These are phyloP conservation scores for Colletes gigas DNA, from an alignment of 1,140 invertebrate species.

Conservation along the genomic window DNA sequence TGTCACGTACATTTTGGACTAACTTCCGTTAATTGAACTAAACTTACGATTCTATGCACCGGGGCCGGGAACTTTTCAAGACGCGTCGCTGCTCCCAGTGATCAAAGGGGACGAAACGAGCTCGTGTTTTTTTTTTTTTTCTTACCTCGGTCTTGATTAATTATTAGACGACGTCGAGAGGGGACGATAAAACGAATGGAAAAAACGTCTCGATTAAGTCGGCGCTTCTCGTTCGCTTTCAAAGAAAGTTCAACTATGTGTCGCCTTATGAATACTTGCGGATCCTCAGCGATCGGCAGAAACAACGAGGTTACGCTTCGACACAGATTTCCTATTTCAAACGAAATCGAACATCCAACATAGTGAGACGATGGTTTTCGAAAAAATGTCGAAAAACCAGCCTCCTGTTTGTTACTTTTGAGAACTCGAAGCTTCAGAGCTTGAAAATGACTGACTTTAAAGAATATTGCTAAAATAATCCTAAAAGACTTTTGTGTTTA, in stretches of 20 bases:
- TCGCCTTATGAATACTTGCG: not conserved
- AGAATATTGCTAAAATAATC: too few relatives aligned
- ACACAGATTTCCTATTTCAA: too few relatives aligned
- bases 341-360: too few relatives aligned
- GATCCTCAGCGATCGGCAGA: not conserved
- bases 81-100: not conserved
- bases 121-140: not conserved
- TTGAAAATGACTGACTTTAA: too few relatives aligned
- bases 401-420: too few relatives aligned
- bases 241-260: not conserved
- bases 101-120: not conserved
- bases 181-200: not conserved
- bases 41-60: conserved; percentile 12
- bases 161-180: conserved; percentile 4
- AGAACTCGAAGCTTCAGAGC: too few relatives aligned
- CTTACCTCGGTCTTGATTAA: not conserved
- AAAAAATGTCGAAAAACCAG: too few relatives aligned
- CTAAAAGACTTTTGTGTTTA: too few relatives aligned
- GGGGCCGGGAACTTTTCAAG: not conserved
- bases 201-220: conserved; percentile 1
- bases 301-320: not conserved
- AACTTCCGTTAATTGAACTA: conserved; percentile 13
- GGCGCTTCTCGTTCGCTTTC: not conserved
- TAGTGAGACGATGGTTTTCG: too few relatives aligned
- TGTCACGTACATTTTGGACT: not conserved